Conservation (phyloP, 2,888 invertebrate genomes). For the Rhodophaea formosa region DNA sequence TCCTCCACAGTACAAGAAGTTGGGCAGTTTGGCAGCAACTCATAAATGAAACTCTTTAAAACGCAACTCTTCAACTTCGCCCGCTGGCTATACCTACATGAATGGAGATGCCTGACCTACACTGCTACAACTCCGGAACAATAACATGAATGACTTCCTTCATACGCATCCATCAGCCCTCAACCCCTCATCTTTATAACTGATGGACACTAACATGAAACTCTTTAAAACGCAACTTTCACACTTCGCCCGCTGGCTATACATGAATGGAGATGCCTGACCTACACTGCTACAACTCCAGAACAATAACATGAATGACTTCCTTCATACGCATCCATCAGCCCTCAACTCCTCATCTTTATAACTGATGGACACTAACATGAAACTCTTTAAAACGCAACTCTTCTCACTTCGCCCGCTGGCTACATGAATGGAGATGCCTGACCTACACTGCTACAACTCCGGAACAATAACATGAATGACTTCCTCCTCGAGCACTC, state of each 20-base stretch:
- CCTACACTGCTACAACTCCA: background rate
- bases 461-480: background rate
- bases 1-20: no score
- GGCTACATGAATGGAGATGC: background rate
- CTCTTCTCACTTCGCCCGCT: background rate
- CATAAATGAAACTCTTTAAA: no score
- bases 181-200: background rate
- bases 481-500: background rate
- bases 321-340: background rate
- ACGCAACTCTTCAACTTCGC: background rate
- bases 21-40: no score
- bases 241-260: background rate
- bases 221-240: background rate
- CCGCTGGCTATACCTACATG: background rate
- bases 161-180: background rate
- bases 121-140: background rate
- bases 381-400: background rate
- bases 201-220: background rate
- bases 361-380: background rate
- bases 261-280: conserved; percentile 6
- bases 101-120: conserved; percentile 6
- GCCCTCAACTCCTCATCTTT: background rate
- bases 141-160: conserved; percentile 3
- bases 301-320: background rate
- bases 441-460: background rate